Base-by-base conservation (phyloP, 2,888 invertebrate species). In the Scrobipalpa costella region DNA sequence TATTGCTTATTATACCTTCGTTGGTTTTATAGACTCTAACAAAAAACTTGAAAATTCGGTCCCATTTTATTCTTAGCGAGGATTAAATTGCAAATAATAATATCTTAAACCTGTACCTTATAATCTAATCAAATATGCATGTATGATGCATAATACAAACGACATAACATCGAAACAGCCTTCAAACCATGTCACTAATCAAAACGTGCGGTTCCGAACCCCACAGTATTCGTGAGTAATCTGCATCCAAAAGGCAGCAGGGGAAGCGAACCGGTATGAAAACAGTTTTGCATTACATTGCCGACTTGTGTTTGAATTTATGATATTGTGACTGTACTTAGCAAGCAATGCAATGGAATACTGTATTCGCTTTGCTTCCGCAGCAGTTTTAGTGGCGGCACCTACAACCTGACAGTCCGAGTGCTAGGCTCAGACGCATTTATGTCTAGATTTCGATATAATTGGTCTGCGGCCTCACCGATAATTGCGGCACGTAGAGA, bases 401-500 rank as follows among this genome's bases (percentile, higher is more conserved):
- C 19, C 59, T 19, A 13, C 44, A 44, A 27, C 40, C 44, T 59
- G 44, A 55, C 55, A 33, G 34, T 34, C 55, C 55, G 34, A 44
- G n/a, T 40, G 44, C 59, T 59, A 59, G 44, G 44, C 34, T 17
- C 59, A 59, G 44, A 27, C 34, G 33, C 59, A 21, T 21, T 44
- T 40, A 40, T 59, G 59, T 47, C 59, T 59, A 59, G 59, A 59
- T 44, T 57, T 64, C n/a, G 44, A 44, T 59, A 60, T 49, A 49
- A 61, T 61, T 50, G 63, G 44, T 27, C 55, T 15, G 40, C 44
- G 59, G 59, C 55, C 55, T 62, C 59, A 61, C 17, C 65, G 19
- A 70, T 85, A 83, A 85, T 84, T 79, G 73, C 70, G 64, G 76
- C 86, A 86, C 86, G 84, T 84, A 79, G 74, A 63, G 62, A 66